A percentile compares a stretch with the other conserved stretches of the same genome.
Conservation (phyloP, 2,113 vertebrate species). For the Petroica traversi region DNA sequence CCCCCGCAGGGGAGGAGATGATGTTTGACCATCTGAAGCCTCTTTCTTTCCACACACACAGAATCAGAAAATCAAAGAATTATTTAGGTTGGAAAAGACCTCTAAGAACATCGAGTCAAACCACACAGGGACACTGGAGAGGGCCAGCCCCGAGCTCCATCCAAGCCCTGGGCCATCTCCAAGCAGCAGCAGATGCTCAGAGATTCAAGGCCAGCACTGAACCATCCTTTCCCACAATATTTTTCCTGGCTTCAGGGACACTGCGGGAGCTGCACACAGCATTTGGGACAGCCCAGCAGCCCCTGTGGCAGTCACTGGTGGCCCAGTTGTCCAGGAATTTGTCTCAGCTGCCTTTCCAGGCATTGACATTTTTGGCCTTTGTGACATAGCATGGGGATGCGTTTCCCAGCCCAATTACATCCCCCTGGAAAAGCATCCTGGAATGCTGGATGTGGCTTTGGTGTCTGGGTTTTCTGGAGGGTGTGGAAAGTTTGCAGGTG, state of each 20-base stretch:
- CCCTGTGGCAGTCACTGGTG: not conserved
- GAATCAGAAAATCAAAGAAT: not conserved
- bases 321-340: not conserved
- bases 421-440: fast-evolving
- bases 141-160: not conserved
- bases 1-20: not conserved
- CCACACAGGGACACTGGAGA: not conserved
- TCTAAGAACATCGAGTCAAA: not conserved
- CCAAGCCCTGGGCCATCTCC: not conserved
- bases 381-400: not conserved
- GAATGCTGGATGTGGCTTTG: not conserved
- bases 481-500: not conserved
- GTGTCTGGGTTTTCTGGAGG: not conserved
- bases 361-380: not conserved
- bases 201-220: not conserved
- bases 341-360: not conserved
- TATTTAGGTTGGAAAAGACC: not conserved
- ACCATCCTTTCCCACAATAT: not conserved
- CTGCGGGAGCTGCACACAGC: not conserved
- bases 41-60: not conserved
- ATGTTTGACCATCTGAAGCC: not conserved
- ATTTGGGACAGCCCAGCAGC: not conserved
- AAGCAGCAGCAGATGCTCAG: not conserved
- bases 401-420: not conserved
- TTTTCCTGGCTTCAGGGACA: not conserved